A percentile compares a stretch with the other conserved stretches of the same genome.
Conservation (phyloP, 37 sponge, comb jelly and placozoan species). For the Diacarnus erythraeanus region DNA sequence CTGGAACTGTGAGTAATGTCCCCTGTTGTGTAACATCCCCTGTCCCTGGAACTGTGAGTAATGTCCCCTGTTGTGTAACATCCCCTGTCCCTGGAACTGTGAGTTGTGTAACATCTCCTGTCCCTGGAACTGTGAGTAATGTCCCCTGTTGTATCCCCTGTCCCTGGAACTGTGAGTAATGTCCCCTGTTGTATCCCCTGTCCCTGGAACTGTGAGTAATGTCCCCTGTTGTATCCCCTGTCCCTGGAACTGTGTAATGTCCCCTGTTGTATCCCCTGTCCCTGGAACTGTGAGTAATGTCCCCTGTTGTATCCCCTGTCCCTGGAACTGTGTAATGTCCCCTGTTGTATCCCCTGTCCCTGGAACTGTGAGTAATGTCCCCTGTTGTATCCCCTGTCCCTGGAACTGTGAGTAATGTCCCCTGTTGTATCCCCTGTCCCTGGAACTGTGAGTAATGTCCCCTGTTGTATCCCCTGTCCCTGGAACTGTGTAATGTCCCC, state of each 20-base stretch:
- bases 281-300: constrained; percentile 77
- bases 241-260: constrained; percentile 76
- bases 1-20: constrained; percentile 62
- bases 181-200: constrained; percentile 24
- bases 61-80: constrained; percentile 7
- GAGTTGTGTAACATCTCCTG: constrained; percentile 33
- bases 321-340: constrained; percentile 71
- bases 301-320: constrained; percentile 33
- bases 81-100: constrained; percentile 74
- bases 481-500: constrained; percentile 59
- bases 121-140: constrained; percentile 77
- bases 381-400: constrained; percentile 47
- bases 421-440: constrained; percentile 47
- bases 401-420: constrained; percentile 72
- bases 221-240: constrained; percentile 24
- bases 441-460: constrained; percentile 72
- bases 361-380: constrained; percentile 72
- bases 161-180: constrained; percentile 77
- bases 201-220: constrained; percentile 77
- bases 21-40: constrained; percentile 42
- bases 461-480: constrained; percentile 47
- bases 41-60: constrained; percentile 74
- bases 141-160: constrained; percentile 24
- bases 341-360: constrained; percentile 56
- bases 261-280: constrained; percentile 36